Base-by-base conservation (phyloP, 35 echinoderm and acorn worm genomes). In the Ophiothrix spiculata region DNA sequence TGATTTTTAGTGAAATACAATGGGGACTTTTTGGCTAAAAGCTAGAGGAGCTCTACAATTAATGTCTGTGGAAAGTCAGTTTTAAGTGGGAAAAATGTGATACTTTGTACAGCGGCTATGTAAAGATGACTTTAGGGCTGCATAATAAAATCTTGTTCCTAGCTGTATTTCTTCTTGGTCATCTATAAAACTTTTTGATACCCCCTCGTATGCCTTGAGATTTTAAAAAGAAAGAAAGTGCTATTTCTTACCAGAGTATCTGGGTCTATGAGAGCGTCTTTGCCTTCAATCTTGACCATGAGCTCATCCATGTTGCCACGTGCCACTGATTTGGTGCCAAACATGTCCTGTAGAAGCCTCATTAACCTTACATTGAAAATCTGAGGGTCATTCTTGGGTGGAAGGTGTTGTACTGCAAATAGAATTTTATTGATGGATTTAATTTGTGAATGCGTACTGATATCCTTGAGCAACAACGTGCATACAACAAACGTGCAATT, bases 341-440 rank as follows among this genome's bases (percentile, higher is more conserved):
- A 97, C 76, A 93, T 92, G 37, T 97, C 94, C 31, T 81, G 79
- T 0, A 97, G 80, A 1, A 97, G 85, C 31, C 87, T 79, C 33
- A 78, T 77, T 1, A 97, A 80, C 13, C 94, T 78, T 33, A 90
- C 90, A 37, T 87, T 83, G 76, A 93, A 93, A 29, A 93, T 81
- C 29, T 90, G 83, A 25, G 88, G 69, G 56, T 95, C 93, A 77
- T 95, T 95, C 77, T 95, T 95, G 6, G 90, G 87, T 0, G 93
- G 93, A 12, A 91, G 40, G 19, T 89, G 81, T 42, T 95, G 88
- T 64, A 95, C 93, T 95, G 32, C 0, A 84, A 35, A 45, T 32
- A 77, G 39, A 81, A 32, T n/a, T 37, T 31, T 73, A 38, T 73
- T 12, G 37, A 37, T 32, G 33, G 21, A 1, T n/a, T n/a, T n/a